Conservation (phyloP, 2,888 invertebrate genomes). For the Sphaerolaimus hirsutus region DNA sequence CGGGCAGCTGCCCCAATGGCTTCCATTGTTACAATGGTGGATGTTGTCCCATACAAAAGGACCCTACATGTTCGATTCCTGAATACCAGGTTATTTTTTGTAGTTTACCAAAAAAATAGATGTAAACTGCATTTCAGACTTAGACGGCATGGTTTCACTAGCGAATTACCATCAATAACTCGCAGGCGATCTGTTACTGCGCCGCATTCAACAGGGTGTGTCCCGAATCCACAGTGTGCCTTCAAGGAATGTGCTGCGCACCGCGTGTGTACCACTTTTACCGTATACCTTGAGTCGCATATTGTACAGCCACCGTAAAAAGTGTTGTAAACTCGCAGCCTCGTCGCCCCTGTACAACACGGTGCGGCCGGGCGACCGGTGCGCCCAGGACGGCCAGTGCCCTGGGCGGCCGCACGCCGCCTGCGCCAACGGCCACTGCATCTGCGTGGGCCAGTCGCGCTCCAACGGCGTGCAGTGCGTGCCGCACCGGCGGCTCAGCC, state of each 20-base stretch:
- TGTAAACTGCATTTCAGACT: no score
- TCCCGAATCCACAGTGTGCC: constrained; percentile 1
- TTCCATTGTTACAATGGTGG: not conserved
- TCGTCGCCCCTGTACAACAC: constrained; percentile 3
- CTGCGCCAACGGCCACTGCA: constrained; percentile 3
- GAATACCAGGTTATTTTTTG: no score
- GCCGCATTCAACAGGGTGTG: constrained; percentile 2
- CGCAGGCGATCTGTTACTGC: constrained; percentile 2
- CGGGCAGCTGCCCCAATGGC: not conserved
- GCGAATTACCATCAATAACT: no score
- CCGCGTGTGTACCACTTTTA: not conserved
- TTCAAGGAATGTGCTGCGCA: constrained; percentile 1
- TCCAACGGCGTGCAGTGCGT: constrained; percentile 3
- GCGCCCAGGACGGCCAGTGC: not conserved
- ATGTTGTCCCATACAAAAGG: not conserved
- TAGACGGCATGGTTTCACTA: no score
- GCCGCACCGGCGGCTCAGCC: not conserved
- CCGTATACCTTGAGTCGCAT: not conserved
- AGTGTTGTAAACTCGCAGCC: not conserved
- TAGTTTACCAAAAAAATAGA: no score
- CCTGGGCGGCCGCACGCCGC: not conserved
- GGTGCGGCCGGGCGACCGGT: constrained; percentile 4
- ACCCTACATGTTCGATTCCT: no score
- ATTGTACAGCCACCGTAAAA: not conserved
- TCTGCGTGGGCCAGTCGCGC: constrained; percentile 1